These are phyloP conservation scores for Lepidurus couesii DNA, from an alignment of 1,140 invertebrate species.

Conservation along the genomic window DNA sequence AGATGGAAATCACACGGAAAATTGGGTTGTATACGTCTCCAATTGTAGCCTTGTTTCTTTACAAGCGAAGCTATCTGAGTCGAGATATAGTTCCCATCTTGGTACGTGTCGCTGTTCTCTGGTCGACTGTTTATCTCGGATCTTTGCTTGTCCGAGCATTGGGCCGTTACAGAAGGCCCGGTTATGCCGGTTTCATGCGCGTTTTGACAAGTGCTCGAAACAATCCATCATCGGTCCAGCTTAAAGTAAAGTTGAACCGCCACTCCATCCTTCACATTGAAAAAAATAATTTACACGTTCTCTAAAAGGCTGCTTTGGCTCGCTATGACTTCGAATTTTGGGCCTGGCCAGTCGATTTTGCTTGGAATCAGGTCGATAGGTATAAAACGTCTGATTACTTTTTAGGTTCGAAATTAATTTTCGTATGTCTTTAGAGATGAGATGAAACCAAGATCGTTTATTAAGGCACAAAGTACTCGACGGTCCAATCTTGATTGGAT, in stretches of 20 bases:
- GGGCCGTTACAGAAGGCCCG: constrained; percentile 62
- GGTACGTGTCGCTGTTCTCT: constrained; percentile 23
- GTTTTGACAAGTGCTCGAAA: constrained; percentile 45
- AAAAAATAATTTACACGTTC: too few relatives aligned
- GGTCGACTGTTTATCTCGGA: constrained; percentile 29
- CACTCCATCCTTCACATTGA: constrained; percentile 46
- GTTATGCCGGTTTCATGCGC: constrained; percentile 68
- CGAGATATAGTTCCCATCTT: constrained; percentile 55
- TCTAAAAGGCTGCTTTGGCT: constrained; percentile 51
- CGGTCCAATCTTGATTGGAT: constrained; percentile 41
- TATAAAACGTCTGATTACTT: constrained; percentile 36
- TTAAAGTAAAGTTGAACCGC: constrained; percentile 47
- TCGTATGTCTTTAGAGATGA: constrained; percentile 39
- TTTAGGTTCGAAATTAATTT: constrained; percentile 33
- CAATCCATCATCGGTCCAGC: neutral
- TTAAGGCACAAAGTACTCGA: constrained; percentile 39
- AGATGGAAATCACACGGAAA: constrained; percentile 61
- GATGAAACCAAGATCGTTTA: constrained; percentile 34
- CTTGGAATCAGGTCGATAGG: constrained; percentile 45
- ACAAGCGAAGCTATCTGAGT: constrained; percentile 60
- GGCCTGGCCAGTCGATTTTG: constrained; percentile 74
- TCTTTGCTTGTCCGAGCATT: constrained; percentile 50
- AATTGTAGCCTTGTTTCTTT: constrained; percentile 64
- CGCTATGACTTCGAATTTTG: constrained; percentile 83
- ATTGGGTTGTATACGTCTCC: constrained; percentile 68